These are phyloP conservation scores for Erpetoichthys calabaricus DNA, from an alignment of 2,797 vertebrate genomes.

Conservation along the genomic window DNA sequence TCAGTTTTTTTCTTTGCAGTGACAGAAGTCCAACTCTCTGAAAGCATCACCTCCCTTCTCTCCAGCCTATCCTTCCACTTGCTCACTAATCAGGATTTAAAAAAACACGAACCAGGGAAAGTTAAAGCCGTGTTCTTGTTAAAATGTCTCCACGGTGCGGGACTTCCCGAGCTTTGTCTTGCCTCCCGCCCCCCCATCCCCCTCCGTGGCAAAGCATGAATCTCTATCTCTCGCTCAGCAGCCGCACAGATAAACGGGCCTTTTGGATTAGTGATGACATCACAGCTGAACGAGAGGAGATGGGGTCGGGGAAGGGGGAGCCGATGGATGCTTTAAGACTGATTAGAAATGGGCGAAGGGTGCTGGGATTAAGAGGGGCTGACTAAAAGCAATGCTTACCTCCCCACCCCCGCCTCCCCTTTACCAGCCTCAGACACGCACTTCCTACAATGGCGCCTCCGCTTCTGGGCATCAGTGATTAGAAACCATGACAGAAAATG, in stretches of 20 bases:
- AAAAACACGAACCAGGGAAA: conserved; percentile 6
- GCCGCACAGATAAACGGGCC: conserved; percentile 50
- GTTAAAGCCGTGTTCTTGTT: conserved; percentile 33
- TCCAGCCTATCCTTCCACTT: no score
- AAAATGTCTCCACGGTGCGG: conserved; percentile 25
- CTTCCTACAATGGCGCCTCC: no score
- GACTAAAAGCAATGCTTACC: conserved; percentile 41
- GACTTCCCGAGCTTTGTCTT: neutral
- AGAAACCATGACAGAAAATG: no score
- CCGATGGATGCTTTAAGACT: conserved; percentile 58
- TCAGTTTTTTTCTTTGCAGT: no score
- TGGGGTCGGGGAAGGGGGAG: conserved; percentile 22
- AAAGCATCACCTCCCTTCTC: no score
- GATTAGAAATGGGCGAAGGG: conserved; percentile 59
- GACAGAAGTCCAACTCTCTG: no score
- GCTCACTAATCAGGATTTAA: no score
- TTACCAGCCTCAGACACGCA: neutral
- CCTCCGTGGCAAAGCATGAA: no score
- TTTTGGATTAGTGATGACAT: conserved; percentile 63
- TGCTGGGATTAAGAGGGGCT: conserved; percentile 16
- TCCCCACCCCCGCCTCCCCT: conserved; percentile 3
- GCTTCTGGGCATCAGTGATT: no score
- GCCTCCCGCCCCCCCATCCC: neutral
- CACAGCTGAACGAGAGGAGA: conserved; percentile 50
- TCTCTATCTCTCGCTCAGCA: conserved; percentile 29